These are phyloP conservation scores for Pseudolaguvia tuberculata DNA, from an alignment of 2,113 vertebrate species.

Conservation along the genomic window DNA sequence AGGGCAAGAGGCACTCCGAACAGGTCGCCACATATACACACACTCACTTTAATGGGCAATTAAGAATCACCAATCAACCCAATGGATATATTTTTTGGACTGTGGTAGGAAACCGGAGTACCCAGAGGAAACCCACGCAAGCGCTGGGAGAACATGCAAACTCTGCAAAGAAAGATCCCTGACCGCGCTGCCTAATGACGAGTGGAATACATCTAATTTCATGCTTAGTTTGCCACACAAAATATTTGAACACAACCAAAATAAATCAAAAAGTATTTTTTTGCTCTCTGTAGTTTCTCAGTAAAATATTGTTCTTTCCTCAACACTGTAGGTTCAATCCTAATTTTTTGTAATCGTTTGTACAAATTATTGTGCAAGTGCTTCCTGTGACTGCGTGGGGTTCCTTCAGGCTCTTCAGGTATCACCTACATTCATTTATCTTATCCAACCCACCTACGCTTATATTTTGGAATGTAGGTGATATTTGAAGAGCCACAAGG, in stretches of 20 bases:
- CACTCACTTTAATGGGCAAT: too few species aligned
- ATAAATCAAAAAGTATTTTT: neutral
- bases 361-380: neutral
- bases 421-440: neutral
- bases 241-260: neutral
- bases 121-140: too few species aligned
- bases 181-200: too few species aligned
- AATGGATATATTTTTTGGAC: too few species aligned
- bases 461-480: too few species aligned
- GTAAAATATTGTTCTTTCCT: neutral
- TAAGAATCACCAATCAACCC: too few species aligned
- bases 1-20: too few species aligned
- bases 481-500: neutral
- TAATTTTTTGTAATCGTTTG: neutral
- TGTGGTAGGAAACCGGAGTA: too few species aligned
- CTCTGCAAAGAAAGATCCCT: too few species aligned
- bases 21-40: too few species aligned
- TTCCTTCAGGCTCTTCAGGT: neutral
- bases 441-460: too few species aligned
- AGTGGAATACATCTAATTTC: slow-evolving; percentile 5
- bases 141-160: too few species aligned
- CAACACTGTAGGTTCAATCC: neutral
- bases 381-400: neutral
- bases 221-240: neutral
- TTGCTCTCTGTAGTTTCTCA: neutral